phyloP scores from a whole-genome alignment of 2,888 invertebrate genomes.

The Dasysyrphus albostriatus region DNA sequence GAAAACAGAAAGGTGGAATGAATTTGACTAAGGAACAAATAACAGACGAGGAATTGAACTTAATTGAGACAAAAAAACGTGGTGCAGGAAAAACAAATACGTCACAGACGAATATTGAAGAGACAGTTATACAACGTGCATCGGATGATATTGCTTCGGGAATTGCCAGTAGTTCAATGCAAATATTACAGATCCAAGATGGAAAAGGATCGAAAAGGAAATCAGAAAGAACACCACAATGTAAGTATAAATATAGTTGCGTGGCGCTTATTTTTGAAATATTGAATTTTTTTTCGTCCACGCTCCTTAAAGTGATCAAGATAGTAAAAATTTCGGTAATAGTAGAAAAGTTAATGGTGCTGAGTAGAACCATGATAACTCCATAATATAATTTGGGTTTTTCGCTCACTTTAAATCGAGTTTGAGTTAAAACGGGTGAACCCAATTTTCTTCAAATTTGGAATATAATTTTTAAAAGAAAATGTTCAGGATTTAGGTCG shows the following conservation, averaged over 20 bases:
- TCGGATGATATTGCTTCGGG: background rate
- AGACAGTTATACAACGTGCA: background rate
- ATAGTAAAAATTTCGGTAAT: no score
- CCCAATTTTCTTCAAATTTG: no score
- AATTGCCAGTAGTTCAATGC: background rate
- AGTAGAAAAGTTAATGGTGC: no score
- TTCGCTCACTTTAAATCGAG: no score
- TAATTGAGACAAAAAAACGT: background rate
- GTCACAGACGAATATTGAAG: background rate
- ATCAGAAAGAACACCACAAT: background rate
- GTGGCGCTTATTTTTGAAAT: no score
- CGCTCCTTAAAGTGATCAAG: no score
- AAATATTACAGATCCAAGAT: background rate
- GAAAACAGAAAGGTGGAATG: background rate
- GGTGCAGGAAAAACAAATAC: background rate
- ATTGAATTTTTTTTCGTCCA: no score
- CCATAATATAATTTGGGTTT: no score
- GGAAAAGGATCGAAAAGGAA: slow-evolving; percentile 24
- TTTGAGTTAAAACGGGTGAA: no score
- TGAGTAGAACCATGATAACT: no score
- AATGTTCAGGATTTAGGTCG: no score
- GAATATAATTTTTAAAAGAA: no score
- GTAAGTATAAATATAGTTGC: background rate
- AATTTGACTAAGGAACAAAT: background rate
- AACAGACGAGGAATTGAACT: background rate